Conservation (phyloP, 2,888 invertebrate species). For the Melinopterus prodromus region DNA sequence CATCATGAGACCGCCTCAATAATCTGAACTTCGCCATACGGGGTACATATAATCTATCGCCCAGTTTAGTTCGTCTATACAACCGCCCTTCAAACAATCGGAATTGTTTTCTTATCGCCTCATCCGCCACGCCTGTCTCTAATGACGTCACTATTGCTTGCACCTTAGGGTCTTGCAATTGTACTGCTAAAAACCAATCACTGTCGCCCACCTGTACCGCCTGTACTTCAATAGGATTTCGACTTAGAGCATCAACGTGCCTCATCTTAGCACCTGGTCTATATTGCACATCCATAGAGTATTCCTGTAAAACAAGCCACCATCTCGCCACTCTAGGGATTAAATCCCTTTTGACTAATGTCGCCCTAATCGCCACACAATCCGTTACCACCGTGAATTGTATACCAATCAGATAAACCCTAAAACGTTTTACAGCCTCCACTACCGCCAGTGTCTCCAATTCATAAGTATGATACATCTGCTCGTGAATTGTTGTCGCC, state of each 20-base stretch:
- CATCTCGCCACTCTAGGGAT: slow-evolving; percentile 42
- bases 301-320: no score
- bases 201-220: slow-evolving; percentile 41
- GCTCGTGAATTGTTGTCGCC: slow-evolving; percentile 32
- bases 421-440: slow-evolving; percentile 42
- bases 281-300: no score
- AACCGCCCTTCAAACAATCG: neutral
- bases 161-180: neutral
- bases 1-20: neutral
- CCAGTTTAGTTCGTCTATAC: neutral
- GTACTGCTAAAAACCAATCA: neutral
- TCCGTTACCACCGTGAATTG: slow-evolving; percentile 37
- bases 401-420: slow-evolving; percentile 43
- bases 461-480: slow-evolving; percentile 47
- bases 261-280: no score
- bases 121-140: neutral
- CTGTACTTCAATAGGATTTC: neutral
- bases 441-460: slow-evolving; percentile 52
- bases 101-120: neutral
- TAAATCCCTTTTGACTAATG: slow-evolving; percentile 25
- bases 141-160: neutral
- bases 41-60: neutral
- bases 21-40: neutral
- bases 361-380: slow-evolving; percentile 29
- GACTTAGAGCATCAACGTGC: slow-evolving; percentile 39